Conservation (phyloP, 2,113 vertebrate species). For the Pluvialis apricaria region DNA sequence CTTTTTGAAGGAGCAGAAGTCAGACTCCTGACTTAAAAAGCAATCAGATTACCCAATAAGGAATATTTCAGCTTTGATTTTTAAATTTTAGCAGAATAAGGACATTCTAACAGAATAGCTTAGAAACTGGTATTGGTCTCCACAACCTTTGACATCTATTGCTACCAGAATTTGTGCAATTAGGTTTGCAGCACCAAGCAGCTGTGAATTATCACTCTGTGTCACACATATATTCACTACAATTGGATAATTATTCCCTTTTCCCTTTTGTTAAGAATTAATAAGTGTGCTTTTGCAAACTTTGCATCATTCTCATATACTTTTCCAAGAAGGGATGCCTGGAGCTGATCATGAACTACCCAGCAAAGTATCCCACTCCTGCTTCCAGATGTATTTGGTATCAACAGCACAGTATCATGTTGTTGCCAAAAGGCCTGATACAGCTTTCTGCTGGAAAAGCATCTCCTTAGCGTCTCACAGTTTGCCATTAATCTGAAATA, state of each 20-base stretch:
- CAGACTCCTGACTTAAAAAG: background rate
- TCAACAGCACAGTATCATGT: background rate
- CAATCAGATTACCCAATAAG: background rate
- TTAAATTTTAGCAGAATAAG: background rate
- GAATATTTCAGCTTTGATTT: background rate
- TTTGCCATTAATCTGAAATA: background rate
- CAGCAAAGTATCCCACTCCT: background rate
- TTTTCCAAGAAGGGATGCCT: background rate
- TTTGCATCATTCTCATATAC: background rate
- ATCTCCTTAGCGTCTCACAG: background rate
- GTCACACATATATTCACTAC: background rate
- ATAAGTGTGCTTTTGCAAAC: background rate
- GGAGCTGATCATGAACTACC: background rate
- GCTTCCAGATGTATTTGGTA: background rate
- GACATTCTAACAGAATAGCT: background rate
- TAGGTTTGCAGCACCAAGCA: background rate
- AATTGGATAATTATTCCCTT: background rate
- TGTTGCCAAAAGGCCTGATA: background rate
- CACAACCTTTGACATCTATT: background rate
- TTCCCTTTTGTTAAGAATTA: background rate
- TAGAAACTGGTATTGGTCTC: background rate
- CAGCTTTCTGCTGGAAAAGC: background rate
- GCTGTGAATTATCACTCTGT: background rate
- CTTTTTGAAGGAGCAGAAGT: background rate
- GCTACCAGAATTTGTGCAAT: background rate